Evolutionary conservation across 2,797 vertebrate species (phyloP).

Genomic region (Allobates femoralis): DNA sequence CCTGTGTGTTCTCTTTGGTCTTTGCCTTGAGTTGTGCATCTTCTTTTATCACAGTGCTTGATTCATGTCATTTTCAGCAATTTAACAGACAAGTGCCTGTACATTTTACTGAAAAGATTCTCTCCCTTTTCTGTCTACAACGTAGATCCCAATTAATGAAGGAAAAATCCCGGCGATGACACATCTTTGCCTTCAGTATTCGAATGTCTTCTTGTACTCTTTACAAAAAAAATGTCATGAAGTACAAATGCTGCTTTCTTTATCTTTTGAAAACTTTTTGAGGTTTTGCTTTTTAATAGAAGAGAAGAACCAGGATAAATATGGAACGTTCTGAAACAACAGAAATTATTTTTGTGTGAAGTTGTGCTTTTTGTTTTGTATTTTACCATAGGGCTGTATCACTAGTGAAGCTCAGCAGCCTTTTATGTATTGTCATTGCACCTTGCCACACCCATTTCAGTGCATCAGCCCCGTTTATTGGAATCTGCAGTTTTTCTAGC

Average conservation of each 20-base stretch:
- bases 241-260: constrained; percentile 50
- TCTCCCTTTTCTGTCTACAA: constrained; percentile 35
- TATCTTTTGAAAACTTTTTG: constrained; percentile 54
- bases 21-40: constrained; percentile 57
- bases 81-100: constrained; percentile 58
- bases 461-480: too few species aligned
- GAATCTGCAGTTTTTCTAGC: too few species aligned
- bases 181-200: constrained; percentile 46
- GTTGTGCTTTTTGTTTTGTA: background rate
- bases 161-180: constrained; percentile 53
- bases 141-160: constrained; percentile 55
- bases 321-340: background rate
- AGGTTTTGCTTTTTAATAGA: constrained; percentile 29
- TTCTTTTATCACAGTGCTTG: constrained; percentile 47
- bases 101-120: constrained; percentile 49
- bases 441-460: too few species aligned
- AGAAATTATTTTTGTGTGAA: background rate
- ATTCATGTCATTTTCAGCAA: constrained; percentile 54
- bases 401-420: background rate
- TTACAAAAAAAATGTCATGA: constrained; percentile 44
- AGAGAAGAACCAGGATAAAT: constrained; percentile 24
- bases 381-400: background rate
- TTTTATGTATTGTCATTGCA: too few species aligned
- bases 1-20: constrained; percentile 52
- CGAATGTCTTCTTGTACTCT: constrained; percentile 45